These are phyloP conservation scores for Solenopsis fugax DNA, from an alignment of 1,140 invertebrate species.

Conservation along the genomic window DNA sequence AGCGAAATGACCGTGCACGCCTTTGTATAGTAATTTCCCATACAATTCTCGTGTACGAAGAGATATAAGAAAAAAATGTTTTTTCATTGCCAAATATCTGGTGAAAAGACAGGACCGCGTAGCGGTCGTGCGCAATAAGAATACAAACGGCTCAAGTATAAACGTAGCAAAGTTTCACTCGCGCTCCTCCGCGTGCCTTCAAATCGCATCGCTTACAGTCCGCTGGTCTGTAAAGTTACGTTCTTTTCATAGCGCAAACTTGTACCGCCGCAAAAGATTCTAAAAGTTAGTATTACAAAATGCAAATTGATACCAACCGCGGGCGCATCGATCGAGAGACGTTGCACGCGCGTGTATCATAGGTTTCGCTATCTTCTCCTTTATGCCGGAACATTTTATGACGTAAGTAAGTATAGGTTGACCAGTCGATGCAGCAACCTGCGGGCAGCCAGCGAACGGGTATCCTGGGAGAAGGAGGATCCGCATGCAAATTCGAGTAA, in stretches of 20 bases:
- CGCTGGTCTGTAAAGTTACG: constrained; percentile 35
- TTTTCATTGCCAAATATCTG: constrained; percentile 1
- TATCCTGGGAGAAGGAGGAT: constrained; percentile 65
- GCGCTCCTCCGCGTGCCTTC: background rate
- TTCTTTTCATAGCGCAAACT: constrained; percentile 41
- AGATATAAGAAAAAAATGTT: background rate
- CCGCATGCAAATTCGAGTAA: constrained; percentile 75
- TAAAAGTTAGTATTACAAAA: constrained; percentile 55
- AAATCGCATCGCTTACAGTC: constrained; percentile 38
- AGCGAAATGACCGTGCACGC: background rate
- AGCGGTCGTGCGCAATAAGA: background rate
- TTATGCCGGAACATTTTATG: constrained; percentile 63
- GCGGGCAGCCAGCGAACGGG: constrained; percentile 51
- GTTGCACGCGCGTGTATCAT: constrained; percentile 38
- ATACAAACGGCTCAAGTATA: constrained; percentile 10
- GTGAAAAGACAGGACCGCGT: background rate
- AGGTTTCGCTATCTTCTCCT: constrained; percentile 42
- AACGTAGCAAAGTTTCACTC: constrained; percentile 45
- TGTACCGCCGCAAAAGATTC: constrained; percentile 29
- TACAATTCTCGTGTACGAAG: background rate
- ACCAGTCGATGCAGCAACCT: constrained; percentile 61
- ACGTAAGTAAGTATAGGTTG: constrained; percentile 64
- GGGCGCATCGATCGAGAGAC: constrained; percentile 34
- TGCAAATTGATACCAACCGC: constrained; percentile 58
- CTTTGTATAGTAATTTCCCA: background rate